Evolutionary conservation across 1,140 invertebrate species (phyloP), one percentile per base, ranked within the genome.

Genomic region (Acarapis woodi): DNA sequence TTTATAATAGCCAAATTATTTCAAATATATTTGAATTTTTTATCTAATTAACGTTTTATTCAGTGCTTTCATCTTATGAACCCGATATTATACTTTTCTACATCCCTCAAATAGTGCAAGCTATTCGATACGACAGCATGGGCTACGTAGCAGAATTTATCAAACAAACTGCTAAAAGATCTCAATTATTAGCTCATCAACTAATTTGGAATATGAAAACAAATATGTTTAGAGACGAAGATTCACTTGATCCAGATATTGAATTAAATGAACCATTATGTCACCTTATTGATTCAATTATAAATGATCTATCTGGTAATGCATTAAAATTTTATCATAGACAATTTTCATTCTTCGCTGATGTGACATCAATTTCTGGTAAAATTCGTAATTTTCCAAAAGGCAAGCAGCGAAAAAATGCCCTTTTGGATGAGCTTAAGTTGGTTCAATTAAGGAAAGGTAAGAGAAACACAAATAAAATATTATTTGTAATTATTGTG

Each of bases 141-240:
- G 88, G 90, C n/a, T 97, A 97, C 57, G 73, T 93, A 4, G 67
- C 71, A 3, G 87, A 97, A 55, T 80, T 97, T 51, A 93, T 99
- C 16, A 78, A 93, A 51, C 73, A 71, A 37, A 70, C 90, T 31
- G 72, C 83, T 3, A 73, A 76, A 48, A 73, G 76, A 47, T 97
- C 90, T 0, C 65, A 75, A 56, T 69, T 99, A 12, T 70, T 97
- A 1, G 85, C 83, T 0, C 93, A 99, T 60, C 93, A 99, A 53
- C 56, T 99, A 4, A 83, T 99, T 41, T 99, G 93, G 93, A 99
- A 99, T 53, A 97, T 99, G 83, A 72, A 90, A 48, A 93, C 87
- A 0, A 99, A 97, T 55, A 82, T 90, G 68, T 99, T 71, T 50
- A 67, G 72, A 28, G 93, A 99, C 52, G 90, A 99, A 57, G 90